Evolutionary conservation across 2,113 vertebrate species (phyloP).

Genomic region (Corvus hawaiiensis): DNA sequence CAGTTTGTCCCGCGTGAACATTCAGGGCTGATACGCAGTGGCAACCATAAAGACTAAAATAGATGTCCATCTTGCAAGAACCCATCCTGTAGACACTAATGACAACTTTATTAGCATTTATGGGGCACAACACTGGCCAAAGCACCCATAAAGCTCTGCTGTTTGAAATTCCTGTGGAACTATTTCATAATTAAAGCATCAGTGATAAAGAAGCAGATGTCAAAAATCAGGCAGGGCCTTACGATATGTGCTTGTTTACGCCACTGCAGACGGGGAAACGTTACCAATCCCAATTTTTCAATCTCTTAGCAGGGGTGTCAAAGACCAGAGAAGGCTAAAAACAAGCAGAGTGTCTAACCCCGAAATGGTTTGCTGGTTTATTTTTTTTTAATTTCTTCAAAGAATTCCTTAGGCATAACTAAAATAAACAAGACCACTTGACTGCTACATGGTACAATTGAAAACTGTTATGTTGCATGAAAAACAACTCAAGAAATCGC

Average conservation of each 20-base stretch:
- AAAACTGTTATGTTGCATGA: not conserved
- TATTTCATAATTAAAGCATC: not conserved
- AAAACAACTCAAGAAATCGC: slow-evolving; percentile 23
- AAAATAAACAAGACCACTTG: slow-evolving; percentile 30
- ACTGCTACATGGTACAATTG: slow-evolving; percentile 6
- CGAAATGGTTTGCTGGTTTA: not conserved
- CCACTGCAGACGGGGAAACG: not conserved
- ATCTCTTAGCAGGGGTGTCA: not conserved
- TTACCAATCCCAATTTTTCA: not conserved
- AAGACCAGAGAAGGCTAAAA: not conserved
- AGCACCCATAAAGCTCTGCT: not conserved
- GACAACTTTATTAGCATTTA: not conserved
- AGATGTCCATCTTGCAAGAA: not conserved
- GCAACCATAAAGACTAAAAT: not conserved
- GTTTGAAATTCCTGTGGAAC: not conserved
- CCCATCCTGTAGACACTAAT: not conserved
- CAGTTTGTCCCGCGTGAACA: not conserved
- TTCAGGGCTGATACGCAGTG: not conserved
- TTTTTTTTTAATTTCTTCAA: slow-evolving; percentile 3
- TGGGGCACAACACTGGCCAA: not conserved
- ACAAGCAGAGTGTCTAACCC: not conserved
- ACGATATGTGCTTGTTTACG: not conserved
- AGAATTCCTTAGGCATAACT: slow-evolving; percentile 10
- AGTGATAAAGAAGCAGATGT: not conserved
- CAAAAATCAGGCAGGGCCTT: not conserved